phyloP scores from a whole-genome alignment of 1,140 invertebrate species.

The Zelostemma sp. region DNA sequence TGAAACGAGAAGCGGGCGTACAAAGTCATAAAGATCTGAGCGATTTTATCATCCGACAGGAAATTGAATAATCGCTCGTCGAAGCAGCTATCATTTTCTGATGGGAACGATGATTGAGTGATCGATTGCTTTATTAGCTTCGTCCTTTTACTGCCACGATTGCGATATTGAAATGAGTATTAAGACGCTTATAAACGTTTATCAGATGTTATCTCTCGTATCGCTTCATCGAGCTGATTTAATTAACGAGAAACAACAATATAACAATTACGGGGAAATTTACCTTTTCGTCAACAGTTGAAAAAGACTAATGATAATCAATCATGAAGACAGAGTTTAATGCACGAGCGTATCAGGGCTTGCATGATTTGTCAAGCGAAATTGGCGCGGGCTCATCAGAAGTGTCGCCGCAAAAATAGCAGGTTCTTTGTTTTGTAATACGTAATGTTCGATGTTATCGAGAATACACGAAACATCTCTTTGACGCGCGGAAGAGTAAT shows the following conservation, averaged over 20 bases:
- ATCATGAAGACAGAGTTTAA: no score
- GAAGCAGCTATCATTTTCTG: neutral
- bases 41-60: slow-evolving; percentile 14
- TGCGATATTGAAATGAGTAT: slow-evolving; percentile 24
- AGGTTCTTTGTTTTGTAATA: no score
- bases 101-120: slow-evolving; percentile 28
- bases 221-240: slow-evolving; percentile 21
- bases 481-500: no score
- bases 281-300: no score
- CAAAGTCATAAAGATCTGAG: slow-evolving; percentile 29
- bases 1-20: slow-evolving; percentile 20
- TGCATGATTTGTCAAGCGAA: no score
- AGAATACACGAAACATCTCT: no score
- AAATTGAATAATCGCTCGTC: slow-evolving; percentile 5
- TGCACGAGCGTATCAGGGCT: no score
- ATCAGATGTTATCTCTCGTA: slow-evolving; percentile 12
- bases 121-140: slow-evolving; percentile 28
- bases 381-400: no score
- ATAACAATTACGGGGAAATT: no score
- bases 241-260: slow-evolving; percentile 14
- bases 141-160: slow-evolving; percentile 22
- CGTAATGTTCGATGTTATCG: no score
- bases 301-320: no score
- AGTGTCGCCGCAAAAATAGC: no score
- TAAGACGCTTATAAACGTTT: slow-evolving; percentile 22